A percentile compares a stretch with the other conserved stretches of the same genome.
Conservation (phyloP, 1,140 invertebrate genomes). For the Sesamia nonagrioides region DNA sequence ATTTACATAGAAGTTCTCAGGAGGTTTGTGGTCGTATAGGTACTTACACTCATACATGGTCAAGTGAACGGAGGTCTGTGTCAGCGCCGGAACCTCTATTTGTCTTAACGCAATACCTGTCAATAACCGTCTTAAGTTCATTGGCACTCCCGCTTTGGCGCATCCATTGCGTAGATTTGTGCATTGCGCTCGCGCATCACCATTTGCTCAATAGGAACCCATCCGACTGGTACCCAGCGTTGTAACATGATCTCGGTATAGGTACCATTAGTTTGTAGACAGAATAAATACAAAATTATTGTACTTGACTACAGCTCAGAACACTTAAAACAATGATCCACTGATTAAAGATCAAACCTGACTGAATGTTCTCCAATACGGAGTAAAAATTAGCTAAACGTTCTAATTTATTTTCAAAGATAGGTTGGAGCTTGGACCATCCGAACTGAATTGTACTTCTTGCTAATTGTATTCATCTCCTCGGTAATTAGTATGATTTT, state of each 20-base stretch:
- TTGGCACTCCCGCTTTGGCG: conserved; percentile 84
- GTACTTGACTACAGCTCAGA: conserved; percentile 68
- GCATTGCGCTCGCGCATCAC: conserved; percentile 74
- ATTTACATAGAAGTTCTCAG: conserved; percentile 82
- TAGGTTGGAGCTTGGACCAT: background rate
- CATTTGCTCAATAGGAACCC: conserved; percentile 71
- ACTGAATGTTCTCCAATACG: too few relatives aligned
- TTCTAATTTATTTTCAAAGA: conserved; percentile 1
- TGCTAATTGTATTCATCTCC: too few relatives aligned
- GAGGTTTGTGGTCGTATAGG: conserved; percentile 76
- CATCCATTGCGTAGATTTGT: conserved; percentile 82
- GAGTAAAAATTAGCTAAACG: too few relatives aligned
- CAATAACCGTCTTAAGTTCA: conserved; percentile 85
- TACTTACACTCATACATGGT: conserved; percentile 75
- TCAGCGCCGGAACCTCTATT: conserved; percentile 83
- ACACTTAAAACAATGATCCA: background rate
- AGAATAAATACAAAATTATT: conserved; percentile 81
- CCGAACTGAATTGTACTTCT: too few relatives aligned
- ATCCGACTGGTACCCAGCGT: conserved; percentile 75
- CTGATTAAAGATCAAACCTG: too few relatives aligned
- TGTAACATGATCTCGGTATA: conserved; percentile 81
- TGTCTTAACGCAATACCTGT: conserved; percentile 87
- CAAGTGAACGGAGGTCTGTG: conserved; percentile 83
- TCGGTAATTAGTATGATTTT: too few relatives aligned
- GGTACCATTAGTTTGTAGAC: conserved; percentile 85